Percentiles rank a stretch among this genome's conserved stretches.
phyloP scores from a whole-genome alignment of 1,140 invertebrate genomes.

The Pristionchus pacificus region DNA sequence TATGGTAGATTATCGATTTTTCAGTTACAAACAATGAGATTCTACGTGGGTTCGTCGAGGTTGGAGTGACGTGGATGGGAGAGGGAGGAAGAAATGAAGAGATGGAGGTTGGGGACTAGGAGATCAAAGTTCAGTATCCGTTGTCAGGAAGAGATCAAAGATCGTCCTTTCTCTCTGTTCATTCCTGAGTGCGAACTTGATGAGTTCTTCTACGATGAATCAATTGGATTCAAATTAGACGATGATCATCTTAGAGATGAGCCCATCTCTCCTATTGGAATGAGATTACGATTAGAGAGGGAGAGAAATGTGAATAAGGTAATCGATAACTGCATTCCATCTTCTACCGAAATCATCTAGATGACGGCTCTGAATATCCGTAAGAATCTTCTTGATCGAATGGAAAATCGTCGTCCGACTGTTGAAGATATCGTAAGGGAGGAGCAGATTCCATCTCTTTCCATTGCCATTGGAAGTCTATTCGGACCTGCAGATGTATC shows the following conservation, averaged over 20 bases:
- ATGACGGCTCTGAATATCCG: too few species aligned
- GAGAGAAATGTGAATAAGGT: not conserved
- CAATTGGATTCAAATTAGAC: not conserved
- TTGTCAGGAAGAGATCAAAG: not conserved
- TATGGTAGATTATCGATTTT: too few species aligned
- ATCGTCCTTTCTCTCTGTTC: not conserved
- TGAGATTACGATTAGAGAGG: not conserved
- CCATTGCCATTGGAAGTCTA: conserved; percentile 8
- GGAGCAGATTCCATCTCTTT: conserved; percentile 12
- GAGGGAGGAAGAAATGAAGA: not conserved
- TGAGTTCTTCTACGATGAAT: not conserved
- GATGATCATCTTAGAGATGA: not conserved
- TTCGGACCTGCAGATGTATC: conserved; percentile 20
- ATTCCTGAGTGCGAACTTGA: not conserved
- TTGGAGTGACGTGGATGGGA: not conserved
- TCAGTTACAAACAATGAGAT: too few species aligned
- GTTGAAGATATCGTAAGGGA: conserved; percentile 8
- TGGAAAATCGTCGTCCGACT: not conserved
- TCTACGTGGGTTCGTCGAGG: not conserved
- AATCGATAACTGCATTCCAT: too few species aligned
- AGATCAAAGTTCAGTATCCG: too few species aligned
- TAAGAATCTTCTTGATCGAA: not conserved
- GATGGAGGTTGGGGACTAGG: not conserved
- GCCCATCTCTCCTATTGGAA: not conserved
- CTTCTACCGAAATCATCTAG: too few species aligned